Conservation (phyloP, 2,113 vertebrate species). For the Martes martes region DNA sequence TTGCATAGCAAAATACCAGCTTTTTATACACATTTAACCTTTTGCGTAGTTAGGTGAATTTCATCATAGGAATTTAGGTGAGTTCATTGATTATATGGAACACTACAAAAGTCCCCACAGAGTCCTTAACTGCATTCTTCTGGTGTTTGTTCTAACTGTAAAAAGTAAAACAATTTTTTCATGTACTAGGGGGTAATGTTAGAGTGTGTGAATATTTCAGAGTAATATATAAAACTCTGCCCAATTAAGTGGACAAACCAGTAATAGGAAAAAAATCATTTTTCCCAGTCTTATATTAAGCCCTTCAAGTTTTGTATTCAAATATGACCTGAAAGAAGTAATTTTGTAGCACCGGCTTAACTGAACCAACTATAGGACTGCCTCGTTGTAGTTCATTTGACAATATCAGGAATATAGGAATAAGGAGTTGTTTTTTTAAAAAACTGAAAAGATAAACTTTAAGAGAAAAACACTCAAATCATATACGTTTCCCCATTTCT, state of each 20-base stretch:
- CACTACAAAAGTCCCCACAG: neutral
- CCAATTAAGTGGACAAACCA: neutral
- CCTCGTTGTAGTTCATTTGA: neutral
- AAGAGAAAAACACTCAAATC: neutral
- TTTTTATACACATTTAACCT: conserved; percentile 35
- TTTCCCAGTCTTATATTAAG: neutral
- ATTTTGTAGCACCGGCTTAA: neutral
- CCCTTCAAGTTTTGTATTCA: neutral
- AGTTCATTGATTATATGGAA: conserved; percentile 30
- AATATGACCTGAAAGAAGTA: neutral
- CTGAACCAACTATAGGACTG: neutral
- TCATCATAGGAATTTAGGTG: neutral
- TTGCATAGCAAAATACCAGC: neutral
- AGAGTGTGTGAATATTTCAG: neutral
- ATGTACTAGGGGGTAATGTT: neutral
- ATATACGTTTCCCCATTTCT: neutral
- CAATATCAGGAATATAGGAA: neutral
- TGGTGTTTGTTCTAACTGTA: neutral
- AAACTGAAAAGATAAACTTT: neutral
- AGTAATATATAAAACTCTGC: neutral
- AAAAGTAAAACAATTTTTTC: neutral
- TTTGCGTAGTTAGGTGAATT: neutral
- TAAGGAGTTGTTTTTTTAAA: neutral
- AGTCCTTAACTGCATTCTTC: neutral
- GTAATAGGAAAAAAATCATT: neutral